Conservation (phyloP, 2,797 vertebrate genomes). For the Aphelocoma californica region DNA sequence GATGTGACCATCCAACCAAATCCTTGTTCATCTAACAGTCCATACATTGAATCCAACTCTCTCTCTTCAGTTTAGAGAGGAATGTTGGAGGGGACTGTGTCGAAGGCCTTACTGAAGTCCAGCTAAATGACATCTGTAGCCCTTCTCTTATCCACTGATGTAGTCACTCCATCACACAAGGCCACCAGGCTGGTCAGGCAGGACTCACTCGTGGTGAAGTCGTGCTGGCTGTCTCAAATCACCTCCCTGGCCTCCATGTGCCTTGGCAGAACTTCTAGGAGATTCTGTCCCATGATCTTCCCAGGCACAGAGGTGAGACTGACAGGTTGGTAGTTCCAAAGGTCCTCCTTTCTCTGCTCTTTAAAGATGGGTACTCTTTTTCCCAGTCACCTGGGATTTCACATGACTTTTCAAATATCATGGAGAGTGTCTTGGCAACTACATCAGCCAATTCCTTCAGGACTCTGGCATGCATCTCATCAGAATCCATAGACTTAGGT, state of each 20-base stretch:
- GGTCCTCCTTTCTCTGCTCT: not conserved
- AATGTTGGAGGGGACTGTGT: no score
- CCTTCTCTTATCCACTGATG: not conserved
- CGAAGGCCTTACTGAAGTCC: not conserved
- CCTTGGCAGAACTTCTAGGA: not conserved
- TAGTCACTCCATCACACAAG: not conserved
- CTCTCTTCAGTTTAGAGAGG: no score
- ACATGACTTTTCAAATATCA: not conserved
- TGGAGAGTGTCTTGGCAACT: not conserved
- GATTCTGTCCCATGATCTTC: not conserved
- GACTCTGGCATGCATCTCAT: not conserved
- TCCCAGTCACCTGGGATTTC: not conserved
- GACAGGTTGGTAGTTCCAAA: not conserved
- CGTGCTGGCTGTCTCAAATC: rapidly evolving
- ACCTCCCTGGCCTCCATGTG: not conserved
- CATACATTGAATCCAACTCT: no score
- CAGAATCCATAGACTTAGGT: not conserved
- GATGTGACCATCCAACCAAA: not conserved
- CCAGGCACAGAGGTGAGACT: not conserved
- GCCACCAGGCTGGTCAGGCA: not conserved
- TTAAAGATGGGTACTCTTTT: not conserved
- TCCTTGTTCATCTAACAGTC: not conserved
- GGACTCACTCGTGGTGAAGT: not conserved
- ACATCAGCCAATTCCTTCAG: not conserved
- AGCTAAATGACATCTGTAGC: rapidly evolving